These are phyloP conservation scores for Zaprionus africanus DNA, from an alignment of 1,140 invertebrate genomes.

Conservation along the genomic window DNA sequence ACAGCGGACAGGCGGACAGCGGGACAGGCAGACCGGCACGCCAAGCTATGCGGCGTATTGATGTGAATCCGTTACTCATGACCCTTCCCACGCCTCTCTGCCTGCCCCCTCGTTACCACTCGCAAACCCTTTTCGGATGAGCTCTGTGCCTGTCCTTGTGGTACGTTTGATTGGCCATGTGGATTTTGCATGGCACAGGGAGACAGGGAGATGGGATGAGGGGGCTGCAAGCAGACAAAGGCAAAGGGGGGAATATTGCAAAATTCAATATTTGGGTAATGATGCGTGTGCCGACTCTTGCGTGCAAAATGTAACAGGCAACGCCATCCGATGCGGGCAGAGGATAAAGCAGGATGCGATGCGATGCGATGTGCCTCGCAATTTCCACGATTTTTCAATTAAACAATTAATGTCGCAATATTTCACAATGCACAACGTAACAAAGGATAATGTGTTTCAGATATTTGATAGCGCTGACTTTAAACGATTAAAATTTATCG, in stretches of 20 bases:
- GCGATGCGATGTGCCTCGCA: not conserved
- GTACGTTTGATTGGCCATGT: conserved; percentile 41
- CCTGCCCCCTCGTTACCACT: not conserved
- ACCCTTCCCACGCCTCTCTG: not conserved
- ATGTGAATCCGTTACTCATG: conserved; percentile 44
- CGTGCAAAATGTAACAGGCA: conserved; percentile 23
- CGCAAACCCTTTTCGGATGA: conserved; percentile 6
- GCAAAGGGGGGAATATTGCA: conserved; percentile 16
- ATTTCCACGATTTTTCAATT: conserved; percentile 27
- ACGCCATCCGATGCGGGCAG: not conserved
- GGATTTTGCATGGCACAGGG: conserved; percentile 19
- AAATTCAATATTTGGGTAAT: conserved; percentile 53
- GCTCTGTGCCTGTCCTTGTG: conserved; percentile 10
- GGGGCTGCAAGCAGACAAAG: not conserved
- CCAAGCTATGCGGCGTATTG: conserved; percentile 40
- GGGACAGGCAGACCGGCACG: not conserved
- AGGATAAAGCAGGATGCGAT: not conserved
- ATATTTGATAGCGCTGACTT: not conserved
- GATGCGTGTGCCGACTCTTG: conserved; percentile 27
- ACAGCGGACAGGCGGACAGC: not conserved
- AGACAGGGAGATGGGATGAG: not conserved
- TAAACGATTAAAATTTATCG: not conserved
- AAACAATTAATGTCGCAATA: conserved; percentile 33
- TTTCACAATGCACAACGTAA: not conserved
- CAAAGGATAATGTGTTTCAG: not conserved